Base-by-base conservation (phyloP, 2,888 invertebrate genomes). In the Drosophila paracracens region DNA sequence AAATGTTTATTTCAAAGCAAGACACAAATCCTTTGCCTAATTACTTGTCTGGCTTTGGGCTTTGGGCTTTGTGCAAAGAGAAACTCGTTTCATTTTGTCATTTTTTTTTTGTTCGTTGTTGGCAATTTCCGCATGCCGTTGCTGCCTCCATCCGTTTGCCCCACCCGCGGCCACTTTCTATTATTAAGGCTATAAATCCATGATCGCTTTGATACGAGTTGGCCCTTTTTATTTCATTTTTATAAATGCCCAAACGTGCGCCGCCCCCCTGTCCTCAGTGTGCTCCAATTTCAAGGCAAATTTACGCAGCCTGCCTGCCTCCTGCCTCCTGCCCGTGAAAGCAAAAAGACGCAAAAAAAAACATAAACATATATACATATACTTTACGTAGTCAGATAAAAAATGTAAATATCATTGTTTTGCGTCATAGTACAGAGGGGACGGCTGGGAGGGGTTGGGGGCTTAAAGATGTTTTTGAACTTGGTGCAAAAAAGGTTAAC, bases 101-200 rank as follows among this genome's bases (percentile, higher is more conserved):
- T 25, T 25, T 25, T 56, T 36, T 27, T 46, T 60, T 60, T 67
- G 38, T 27, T 57, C 60, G 59, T 62, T 62, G 75, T 76, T 76
- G 73, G 57, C 82, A 82, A 81, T 79, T 79, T 79, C 79, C 79
- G 79, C 65, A 61, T 60, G 51, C 51, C 57, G 56, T 66, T 48
- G 67, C 50, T 48, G 57, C 50, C 38, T 21, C 56, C 60, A 31
- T 33, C 48, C 43, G 27, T 65, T 46, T 31, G 25, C 58, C 51
- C 38, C 60, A 48, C 38, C 61, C 35, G 53, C 38, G 21, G 54
- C 69, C 74, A 53, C 68, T 71, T 76, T 68, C 85, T 83, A 88
- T 89, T 88, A 85, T 85, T 89, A 89, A 89, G 88, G 89, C 85
- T 83, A 88, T 89, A 88, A 88, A 88, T 88, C 87, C 82, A 89